These are phyloP conservation scores for Pelecanoides urinatrix DNA, from an alignment of 2,113 vertebrate species.

Conservation along the genomic window DNA sequence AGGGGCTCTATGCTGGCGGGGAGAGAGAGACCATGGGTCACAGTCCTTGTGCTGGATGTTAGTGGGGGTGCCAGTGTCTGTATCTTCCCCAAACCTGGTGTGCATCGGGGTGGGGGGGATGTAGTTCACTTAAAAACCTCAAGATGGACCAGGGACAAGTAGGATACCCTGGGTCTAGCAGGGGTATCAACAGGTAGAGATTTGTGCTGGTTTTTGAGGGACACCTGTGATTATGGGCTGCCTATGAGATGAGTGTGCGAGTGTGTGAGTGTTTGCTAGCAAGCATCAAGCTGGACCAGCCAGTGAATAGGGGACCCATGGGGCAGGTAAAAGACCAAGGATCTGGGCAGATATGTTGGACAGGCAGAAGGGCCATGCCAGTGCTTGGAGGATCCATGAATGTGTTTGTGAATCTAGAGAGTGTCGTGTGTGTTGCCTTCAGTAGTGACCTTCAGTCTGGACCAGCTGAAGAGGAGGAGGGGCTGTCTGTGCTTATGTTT, in stretches of 20 bases:
- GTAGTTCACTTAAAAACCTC: not conserved
- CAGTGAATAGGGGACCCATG: not conserved
- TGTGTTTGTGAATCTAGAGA: not conserved
- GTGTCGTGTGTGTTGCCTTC: fast-evolving
- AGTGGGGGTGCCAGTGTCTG: fast-evolving
- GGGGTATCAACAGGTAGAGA: not conserved
- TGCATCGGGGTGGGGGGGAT: fast-evolving
- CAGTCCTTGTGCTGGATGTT: fast-evolving
- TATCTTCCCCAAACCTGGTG: not conserved
- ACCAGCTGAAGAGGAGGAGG: fast-evolving
- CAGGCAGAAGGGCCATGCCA: not conserved
- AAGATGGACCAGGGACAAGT: not conserved
- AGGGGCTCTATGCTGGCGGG: not conserved
- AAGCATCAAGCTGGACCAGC: not conserved
- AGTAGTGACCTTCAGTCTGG: not conserved
- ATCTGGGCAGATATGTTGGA: not conserved
- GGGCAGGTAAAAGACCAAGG: not conserved
- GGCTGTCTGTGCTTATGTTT: not conserved
- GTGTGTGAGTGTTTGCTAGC: not conserved
- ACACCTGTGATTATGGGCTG: not conserved
- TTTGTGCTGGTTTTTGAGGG: not conserved
- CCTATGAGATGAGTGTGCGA: not conserved
- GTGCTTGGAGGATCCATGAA: not conserved
- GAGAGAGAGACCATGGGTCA: fast-evolving
- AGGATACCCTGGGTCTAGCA: not conserved